Evolutionary conservation across 2,888 invertebrate species (phyloP).

Genomic region (Ramazzottius varieornatus): DNA sequence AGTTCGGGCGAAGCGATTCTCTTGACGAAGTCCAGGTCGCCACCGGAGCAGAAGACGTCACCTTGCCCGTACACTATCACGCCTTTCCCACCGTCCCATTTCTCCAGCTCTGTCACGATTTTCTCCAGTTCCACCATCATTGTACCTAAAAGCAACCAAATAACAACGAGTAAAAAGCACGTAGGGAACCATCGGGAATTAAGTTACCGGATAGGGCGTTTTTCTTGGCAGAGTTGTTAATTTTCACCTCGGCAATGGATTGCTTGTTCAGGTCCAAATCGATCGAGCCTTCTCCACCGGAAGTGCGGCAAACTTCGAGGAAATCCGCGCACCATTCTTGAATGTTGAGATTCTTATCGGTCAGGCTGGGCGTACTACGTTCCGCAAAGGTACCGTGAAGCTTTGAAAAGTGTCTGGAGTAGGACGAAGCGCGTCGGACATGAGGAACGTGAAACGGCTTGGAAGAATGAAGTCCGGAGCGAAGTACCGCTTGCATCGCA

Average conservation of each 20-base stretch:
- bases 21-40: slow-evolving; percentile 25
- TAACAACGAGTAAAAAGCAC: no score
- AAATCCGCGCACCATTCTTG: background rate
- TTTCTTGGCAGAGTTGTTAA: background rate
- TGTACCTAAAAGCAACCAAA: slow-evolving; percentile 22
- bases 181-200: no score
- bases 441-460: no score
- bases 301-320: background rate
- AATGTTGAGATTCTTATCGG: no score
- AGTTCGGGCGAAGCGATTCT: slow-evolving; percentile 15
- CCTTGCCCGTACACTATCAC: slow-evolving; percentile 25
- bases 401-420: no score
- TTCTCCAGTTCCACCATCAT: slow-evolving; percentile 30
- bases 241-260: background rate
- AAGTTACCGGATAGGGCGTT: background rate
- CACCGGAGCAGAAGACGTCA: slow-evolving; percentile 30
- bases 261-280: background rate
- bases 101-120: slow-evolving; percentile 22
- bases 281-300: background rate
- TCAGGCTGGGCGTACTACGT: no score
- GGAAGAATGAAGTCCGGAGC: no score
- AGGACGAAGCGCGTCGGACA: no score
- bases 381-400: no score
- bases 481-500: no score
- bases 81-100: slow-evolving; percentile 25